Conservation (phyloP, 1,140 invertebrate species). For the Ctenoplectra terminalis region DNA sequence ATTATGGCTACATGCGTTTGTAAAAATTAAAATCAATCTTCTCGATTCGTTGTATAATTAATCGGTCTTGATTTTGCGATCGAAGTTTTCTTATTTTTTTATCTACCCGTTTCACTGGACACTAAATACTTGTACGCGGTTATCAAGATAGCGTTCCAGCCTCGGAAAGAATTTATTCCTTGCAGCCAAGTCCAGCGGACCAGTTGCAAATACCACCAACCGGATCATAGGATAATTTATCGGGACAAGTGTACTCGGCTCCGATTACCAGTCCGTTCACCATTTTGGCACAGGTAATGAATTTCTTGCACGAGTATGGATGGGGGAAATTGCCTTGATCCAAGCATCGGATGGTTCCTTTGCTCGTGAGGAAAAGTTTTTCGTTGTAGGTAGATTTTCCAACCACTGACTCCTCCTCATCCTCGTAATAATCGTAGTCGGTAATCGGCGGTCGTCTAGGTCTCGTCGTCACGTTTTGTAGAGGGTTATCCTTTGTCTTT, state of each 20-base stretch:
- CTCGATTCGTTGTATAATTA: not conserved
- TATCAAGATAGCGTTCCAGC: not conserved
- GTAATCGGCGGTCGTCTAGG: constrained; percentile 77
- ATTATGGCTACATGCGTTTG: constrained; percentile 49
- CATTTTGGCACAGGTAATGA: constrained; percentile 93
- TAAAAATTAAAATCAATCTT: not conserved
- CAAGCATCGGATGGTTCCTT: constrained; percentile 88
- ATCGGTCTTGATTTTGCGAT: not conserved
- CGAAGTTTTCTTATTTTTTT: not conserved
- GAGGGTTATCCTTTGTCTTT: constrained; percentile 63
- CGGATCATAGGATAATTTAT: constrained; percentile 92
- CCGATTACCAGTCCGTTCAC: constrained; percentile 89
- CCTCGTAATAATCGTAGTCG: constrained; percentile 89
- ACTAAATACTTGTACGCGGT: not conserved
- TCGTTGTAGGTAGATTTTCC: constrained; percentile 83
- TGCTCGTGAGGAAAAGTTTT: constrained; percentile 84
- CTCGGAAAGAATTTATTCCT: constrained; percentile 80
- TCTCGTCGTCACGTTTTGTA: constrained; percentile 67
- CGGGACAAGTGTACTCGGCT: constrained; percentile 94
- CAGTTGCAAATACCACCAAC: constrained; percentile 95
- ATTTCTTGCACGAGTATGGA: constrained; percentile 93
- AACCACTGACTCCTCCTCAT: constrained; percentile 84
- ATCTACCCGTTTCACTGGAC: not conserved
- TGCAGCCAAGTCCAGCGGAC: constrained; percentile 90
- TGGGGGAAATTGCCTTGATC: constrained; percentile 95